Evolutionary conservation across 2,888 invertebrate genomes (phyloP), one percentile per base, ranked within the genome.

Genomic region (Callinectes sapidus): DNA sequence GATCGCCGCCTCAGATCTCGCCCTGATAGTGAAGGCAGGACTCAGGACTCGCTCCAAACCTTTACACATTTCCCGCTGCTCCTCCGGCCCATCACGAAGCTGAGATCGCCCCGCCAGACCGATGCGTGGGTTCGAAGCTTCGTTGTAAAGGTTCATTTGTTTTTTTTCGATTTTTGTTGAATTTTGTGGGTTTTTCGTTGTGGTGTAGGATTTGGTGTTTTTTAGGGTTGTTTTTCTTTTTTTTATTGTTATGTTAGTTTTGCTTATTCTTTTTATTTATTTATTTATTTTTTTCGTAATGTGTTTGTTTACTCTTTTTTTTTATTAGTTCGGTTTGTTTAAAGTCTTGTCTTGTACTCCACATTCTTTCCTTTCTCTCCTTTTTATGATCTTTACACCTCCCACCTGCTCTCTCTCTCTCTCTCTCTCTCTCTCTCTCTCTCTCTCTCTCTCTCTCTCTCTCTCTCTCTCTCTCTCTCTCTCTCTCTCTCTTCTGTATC

Each of bases 401-500:
- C 48, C 48, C 48, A 8, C 8, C 48, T 48, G 48, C 8, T 48
- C 48, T 48, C 71, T 71, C 71, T n/a, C 28, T 28, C 23, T 28
- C 71, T 71, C 28, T 71, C 71, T 71, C 71, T 71, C 71, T 71
- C 71, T 71, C 71, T 71, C 71, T 71, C 71, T 71, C 71, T 71
- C 71, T 71, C 71, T 71, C 71, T 71, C 71, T 71, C 71, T 71
- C 71, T 71, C 71, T 71, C 71, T 71, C 71, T 71, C 71, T 71
- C 71, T 71, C 71, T 71, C 71, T 71, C 71, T 71, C 6, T 81
- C 28, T 77, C 77, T 77, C 77, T 77, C 77, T 77, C 77, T 77
- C 77, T 77, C 32, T 77, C 77, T 32, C 77, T 77, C 32, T 77
- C 77, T 77, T 35, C 81, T 81, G 14, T 35, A 16, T 81, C 35